Conservation (phyloP, 2,113 vertebrate species). For the Hystrix cristata region DNA sequence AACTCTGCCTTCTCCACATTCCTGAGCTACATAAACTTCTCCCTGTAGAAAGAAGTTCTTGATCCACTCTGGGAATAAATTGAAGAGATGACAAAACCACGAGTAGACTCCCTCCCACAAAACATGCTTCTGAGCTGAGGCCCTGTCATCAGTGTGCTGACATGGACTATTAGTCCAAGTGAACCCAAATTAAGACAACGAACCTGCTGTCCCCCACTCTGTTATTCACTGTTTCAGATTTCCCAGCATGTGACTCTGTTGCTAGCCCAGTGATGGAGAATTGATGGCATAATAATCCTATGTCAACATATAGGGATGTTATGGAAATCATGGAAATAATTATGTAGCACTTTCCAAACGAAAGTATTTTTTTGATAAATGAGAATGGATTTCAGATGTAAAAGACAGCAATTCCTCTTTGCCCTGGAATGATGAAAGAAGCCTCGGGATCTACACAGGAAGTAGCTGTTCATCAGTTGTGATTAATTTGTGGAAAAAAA, state of each 20-base stretch:
- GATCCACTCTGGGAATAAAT: neutral
- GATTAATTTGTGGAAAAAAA: constrained; percentile 59
- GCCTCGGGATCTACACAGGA: constrained; percentile 66
- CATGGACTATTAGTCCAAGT: neutral
- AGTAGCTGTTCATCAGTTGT: constrained; percentile 70
- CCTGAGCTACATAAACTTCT: neutral
- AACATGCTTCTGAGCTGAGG: constrained; percentile 3
- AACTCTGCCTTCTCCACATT: neutral
- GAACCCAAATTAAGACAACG: constrained; percentile 52
- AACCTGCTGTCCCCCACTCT: neutral
- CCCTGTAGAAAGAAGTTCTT: neutral
- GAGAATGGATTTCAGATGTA: constrained; percentile 73
- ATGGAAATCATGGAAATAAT: constrained; percentile 73
- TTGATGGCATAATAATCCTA: constrained; percentile 53
- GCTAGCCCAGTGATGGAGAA: constrained; percentile 58
- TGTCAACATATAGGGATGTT: constrained; percentile 59
- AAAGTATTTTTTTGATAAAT: constrained; percentile 71
- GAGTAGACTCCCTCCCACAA: neutral
- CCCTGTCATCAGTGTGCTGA: constrained; percentile 7
- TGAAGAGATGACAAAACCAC: constrained; percentile 12
- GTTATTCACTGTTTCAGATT: neutral
- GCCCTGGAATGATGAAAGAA: constrained; percentile 68
- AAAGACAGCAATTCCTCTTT: constrained; percentile 74
- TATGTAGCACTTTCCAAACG: constrained; percentile 61
- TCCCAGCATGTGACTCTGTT: constrained; percentile 25